Conservation (phyloP, 2,797 vertebrate species). For the Ceyx erithaca region DNA sequence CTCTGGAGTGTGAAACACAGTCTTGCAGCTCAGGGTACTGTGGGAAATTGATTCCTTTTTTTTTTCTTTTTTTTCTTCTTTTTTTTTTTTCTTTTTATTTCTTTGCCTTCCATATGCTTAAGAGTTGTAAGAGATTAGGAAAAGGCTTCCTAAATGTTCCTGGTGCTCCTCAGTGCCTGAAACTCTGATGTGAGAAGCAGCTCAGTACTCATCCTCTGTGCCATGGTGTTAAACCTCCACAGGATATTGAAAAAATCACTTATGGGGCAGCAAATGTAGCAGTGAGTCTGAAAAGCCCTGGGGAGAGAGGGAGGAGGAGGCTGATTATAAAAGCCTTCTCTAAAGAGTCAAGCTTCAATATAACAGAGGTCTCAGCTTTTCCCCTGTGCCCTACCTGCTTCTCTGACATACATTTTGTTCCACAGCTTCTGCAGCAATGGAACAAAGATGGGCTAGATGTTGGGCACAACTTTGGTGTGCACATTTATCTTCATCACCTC, state of each 20-base stretch:
- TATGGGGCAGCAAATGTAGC: background rate
- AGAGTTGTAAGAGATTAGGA: background rate
- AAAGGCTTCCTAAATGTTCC: background rate
- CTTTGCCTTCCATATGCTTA: background rate
- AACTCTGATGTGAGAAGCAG: background rate
- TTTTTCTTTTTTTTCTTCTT: background rate
- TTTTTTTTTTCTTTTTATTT: background rate
- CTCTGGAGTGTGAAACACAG: background rate
- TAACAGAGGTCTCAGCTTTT: background rate
- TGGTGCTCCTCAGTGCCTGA: background rate
- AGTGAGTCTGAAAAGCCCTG: background rate
- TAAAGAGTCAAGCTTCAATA: background rate
- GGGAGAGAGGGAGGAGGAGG: background rate
- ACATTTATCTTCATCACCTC: background rate
- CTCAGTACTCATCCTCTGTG: background rate
- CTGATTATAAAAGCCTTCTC: background rate
- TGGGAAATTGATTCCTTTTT: background rate
- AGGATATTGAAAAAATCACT: background rate
- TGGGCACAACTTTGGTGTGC: background rate
- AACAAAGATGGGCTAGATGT: background rate
- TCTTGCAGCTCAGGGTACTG: background rate
- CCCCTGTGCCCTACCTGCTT: background rate
- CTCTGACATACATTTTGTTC: background rate
- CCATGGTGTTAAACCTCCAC: background rate
- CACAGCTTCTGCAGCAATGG: background rate